Base-by-base conservation (phyloP, 2,797 vertebrate species). In the Crocodylus rhombifer region DNA sequence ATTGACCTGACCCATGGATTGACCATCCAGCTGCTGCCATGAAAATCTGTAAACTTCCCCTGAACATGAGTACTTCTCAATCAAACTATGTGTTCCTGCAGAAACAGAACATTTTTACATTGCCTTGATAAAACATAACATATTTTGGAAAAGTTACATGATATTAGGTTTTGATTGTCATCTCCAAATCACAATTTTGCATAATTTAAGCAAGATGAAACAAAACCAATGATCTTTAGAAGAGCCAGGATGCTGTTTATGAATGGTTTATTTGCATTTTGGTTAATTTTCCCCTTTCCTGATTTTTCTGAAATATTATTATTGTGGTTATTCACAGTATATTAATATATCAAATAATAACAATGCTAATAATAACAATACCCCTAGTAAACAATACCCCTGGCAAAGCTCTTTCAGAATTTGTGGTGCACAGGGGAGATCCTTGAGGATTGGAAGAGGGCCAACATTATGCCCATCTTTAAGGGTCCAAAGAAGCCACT, bases 251-350 rank as follows among this genome's bases (percentile, higher is more conserved):
- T 89, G 17, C 69, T 33, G 6, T 82, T 87, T 90, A 42, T 42
- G 75, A 85, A n/a, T 81, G 87, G 65, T 62, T 91, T 90, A 79
- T 14, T 81, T 62, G 87, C 33, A 16, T 25, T 94, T 88, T 88
- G 21, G 20, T 93, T 90, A 94, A 74, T 92, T 87, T 94, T 60
- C 58, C 10, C 36, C 8, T 42, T 42, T 73, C 51, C 7, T 42
- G 42, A 42, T 42, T 42, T 42, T 42, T 42, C 42, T 42, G 42
- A 42, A 42, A 42, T 42, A 42, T 42, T 42, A 42, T 42, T 42
- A 42, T 42, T 42, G 42, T 42, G 6, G 36, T 42, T 42, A 42
- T 42, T 42, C 7, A 42, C 42, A 42, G 42, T 42, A 42, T 42
- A 42, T 42, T 42, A 42, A 42, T 42, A 42, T 42, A 42, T 42